phyloP scores from a whole-genome alignment of 2,797 vertebrate species.

The Ctenopoma multispine region DNA sequence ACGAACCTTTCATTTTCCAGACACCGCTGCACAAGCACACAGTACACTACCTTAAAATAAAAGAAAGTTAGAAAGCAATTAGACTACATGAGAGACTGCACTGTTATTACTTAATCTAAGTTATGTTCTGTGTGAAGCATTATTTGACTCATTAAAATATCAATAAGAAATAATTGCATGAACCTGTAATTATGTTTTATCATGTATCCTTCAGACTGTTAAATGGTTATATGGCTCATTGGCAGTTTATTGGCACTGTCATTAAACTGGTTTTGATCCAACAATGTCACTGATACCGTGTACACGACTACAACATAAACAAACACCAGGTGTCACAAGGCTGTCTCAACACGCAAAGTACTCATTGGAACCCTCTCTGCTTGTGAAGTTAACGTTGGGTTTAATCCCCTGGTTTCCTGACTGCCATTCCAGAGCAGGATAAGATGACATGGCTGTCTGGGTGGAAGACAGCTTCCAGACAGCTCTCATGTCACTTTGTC shows the following conservation, averaged over 20 bases:
- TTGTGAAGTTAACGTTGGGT: slow-evolving; percentile 56
- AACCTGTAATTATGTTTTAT: slow-evolving; percentile 23
- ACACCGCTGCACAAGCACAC: slow-evolving; percentile 3
- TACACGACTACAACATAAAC: slow-evolving; percentile 35
- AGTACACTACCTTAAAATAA: background rate
- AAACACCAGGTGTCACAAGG: slow-evolving; percentile 51
- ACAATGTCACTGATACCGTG: slow-evolving; percentile 13
- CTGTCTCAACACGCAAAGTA: slow-evolving; percentile 44
- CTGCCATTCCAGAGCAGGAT: slow-evolving; percentile 58
- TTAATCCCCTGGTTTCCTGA: slow-evolving; percentile 65
- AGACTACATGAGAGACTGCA: background rate
- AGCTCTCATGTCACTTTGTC: slow-evolving; percentile 74
- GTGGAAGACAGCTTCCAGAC: slow-evolving; percentile 72
- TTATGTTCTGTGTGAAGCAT: slow-evolving; percentile 7
- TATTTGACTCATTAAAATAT: slow-evolving; percentile 29
- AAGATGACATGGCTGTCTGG: slow-evolving; percentile 76
- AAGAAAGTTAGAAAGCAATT: background rate
- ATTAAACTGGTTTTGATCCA: slow-evolving; percentile 38
- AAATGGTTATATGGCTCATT: slow-evolving; percentile 29
- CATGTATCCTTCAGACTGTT: slow-evolving; percentile 24
- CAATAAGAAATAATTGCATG: slow-evolving; percentile 23
- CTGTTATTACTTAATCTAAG: slow-evolving; percentile 1
- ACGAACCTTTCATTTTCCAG: slow-evolving; percentile 16
- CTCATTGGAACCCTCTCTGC: slow-evolving; percentile 30
- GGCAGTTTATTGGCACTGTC: slow-evolving; percentile 27